Conservation (phyloP, 35 echinoderm and acorn worm genomes). For the Patiria miniata region DNA sequence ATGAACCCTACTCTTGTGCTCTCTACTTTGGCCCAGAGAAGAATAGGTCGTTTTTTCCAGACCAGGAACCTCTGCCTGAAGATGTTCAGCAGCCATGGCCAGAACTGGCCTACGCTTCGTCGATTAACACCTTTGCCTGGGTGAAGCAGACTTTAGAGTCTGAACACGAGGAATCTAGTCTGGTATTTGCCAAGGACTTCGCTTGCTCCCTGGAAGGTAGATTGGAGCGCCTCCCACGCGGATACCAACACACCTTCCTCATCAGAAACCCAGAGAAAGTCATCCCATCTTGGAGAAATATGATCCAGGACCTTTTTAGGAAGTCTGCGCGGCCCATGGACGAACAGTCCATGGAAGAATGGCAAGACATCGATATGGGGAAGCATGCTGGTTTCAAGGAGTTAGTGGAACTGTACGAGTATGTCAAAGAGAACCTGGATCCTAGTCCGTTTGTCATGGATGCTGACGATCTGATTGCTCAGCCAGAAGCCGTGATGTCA, state of each 20-base stretch:
- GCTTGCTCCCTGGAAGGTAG: not conserved
- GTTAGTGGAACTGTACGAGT: not conserved
- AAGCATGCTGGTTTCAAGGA: not conserved
- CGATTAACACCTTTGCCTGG: not conserved
- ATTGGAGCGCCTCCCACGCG: not conserved
- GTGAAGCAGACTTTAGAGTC: not conserved
- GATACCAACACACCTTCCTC: conserved; percentile 21
- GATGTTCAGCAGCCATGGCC: not conserved
- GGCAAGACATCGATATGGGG: not conserved
- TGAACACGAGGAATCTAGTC: not conserved
- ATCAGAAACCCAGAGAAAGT: conserved; percentile 12
- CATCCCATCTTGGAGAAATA: conserved; percentile 1
- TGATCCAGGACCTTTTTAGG: not conserved
- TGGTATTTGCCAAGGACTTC: conserved; percentile 32
- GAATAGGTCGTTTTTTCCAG: not conserved
- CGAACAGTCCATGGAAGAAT: not conserved
- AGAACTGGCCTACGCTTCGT: not conserved
- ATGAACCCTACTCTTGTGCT: not conserved
- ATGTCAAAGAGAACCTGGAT: conserved; percentile 25
- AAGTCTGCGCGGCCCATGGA: not conserved
- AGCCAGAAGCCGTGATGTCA: not conserved
- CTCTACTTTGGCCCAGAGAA: not conserved
- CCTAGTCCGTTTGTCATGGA: conserved; percentile 39
- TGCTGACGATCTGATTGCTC: conserved; percentile 11
- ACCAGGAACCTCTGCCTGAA: not conserved